Base-by-base conservation (phyloP, 2,113 vertebrate species). In the Nycticebus coucang region DNA sequence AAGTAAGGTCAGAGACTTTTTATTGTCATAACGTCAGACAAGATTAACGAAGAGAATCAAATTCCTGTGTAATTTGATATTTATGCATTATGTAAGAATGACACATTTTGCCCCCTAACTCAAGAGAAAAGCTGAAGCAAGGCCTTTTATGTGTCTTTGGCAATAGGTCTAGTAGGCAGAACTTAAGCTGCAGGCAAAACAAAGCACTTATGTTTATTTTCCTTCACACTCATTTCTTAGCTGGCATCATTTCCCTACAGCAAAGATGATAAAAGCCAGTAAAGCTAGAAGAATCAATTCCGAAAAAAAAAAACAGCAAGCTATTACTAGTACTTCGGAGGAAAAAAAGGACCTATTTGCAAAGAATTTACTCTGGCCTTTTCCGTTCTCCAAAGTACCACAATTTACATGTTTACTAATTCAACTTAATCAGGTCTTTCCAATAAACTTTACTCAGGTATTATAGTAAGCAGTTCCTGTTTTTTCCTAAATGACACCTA, bases 1-100 rank as follows among this genome's bases (percentile, higher is more conserved):
- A 95, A 96, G 81, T 64, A 94, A 87, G 37, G 85, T 83, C 24
- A 91, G n/a, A 92, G 79, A 77, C 19, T 75, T 83, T 93, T 94
- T 87, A 83, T 41, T 81, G 37, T 53, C 74, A 55, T 90, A 95
- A 97, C 60, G 94, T 92, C 87, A 95, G 88, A 97, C 69, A 89
- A 95, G 75, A 95, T 72, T 90, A 96, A 97, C 80, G 91, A 91
- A 95, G 69, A 86, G 55, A 91, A 94, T 87, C 75, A 92, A 96
- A 91, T 55, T 87, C 50, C 92, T 84, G 64, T 77, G 55, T 78
- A 79, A 97, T 71, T 53, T 92, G 83, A 96, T 92, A 95, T 93
- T 79, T 93, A 90, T 87, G 68, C 62, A 21, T 93, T 93, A 95
- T 50, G 45, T 88, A 96, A 94, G 80, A 96, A 92, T 77, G 50